These are phyloP conservation scores for Dynastes hyllus DNA, from an alignment of 2,888 invertebrate species.

Conservation along the genomic window DNA sequence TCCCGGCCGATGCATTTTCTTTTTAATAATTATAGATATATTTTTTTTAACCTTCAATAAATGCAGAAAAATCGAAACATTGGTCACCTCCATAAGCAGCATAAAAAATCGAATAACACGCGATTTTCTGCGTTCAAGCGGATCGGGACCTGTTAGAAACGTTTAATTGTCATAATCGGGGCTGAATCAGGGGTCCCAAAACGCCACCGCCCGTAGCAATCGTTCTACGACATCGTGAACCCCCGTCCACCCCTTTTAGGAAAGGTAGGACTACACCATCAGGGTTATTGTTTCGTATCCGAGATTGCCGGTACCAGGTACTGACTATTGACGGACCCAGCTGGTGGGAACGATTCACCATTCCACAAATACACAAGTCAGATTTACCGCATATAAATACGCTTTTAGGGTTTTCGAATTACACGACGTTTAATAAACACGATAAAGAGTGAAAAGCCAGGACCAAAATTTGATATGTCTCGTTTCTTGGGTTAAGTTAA, in stretches of 20 bases:
- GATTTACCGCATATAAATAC: slow-evolving; percentile 62
- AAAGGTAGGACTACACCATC: background rate
- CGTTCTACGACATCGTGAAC: slow-evolving; percentile 6
- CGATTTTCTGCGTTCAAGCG: slow-evolving; percentile 57
- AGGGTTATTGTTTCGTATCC: slow-evolving; percentile 49
- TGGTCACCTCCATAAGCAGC: background rate
- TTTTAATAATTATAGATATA: slow-evolving; percentile 14
- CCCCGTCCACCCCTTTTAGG: slow-evolving; percentile 9
- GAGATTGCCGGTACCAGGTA: slow-evolving; percentile 66
- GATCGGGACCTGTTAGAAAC: slow-evolving; percentile 63
- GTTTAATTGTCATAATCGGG: slow-evolving; percentile 60
- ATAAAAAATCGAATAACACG: slow-evolving; percentile 15
- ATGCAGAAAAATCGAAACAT: background rate
- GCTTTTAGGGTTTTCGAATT: slow-evolving; percentile 35
- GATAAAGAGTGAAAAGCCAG: background rate
- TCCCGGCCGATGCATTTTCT: slow-evolving; percentile 72
- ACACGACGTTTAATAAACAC: slow-evolving; percentile 11
- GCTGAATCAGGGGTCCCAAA: slow-evolving; percentile 40
- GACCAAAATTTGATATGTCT: background rate
- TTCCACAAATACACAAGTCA: slow-evolving; percentile 58
- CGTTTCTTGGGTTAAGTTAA: background rate
- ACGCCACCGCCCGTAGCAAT: slow-evolving; percentile 46
- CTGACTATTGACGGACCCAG: slow-evolving; percentile 67
- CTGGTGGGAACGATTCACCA: slow-evolving; percentile 55
- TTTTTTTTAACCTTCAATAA: too few relatives aligned